phyloP scores from a whole-genome alignment of 2,113 vertebrate genomes.

The Fulica atra region DNA sequence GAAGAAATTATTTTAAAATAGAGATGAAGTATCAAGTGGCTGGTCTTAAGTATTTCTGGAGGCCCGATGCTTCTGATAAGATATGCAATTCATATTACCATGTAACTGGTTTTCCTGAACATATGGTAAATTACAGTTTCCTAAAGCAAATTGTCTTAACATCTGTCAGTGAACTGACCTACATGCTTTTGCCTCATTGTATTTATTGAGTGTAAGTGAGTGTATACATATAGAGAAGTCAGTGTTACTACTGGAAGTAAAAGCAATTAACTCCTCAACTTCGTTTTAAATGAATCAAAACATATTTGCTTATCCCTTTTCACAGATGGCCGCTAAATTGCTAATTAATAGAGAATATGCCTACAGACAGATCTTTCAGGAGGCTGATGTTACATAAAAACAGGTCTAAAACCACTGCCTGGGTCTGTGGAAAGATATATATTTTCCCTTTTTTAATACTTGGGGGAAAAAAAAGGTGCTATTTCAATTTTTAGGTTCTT shows the following conservation, averaged over 20 bases:
- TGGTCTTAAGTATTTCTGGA: not conserved
- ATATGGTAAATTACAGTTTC: not conserved
- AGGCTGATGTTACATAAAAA: not conserved
- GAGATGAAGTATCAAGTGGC: not conserved
- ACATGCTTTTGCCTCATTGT: not conserved
- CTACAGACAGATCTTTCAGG: not conserved
- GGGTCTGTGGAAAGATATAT: not conserved
- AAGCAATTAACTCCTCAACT: conserved; percentile 8
- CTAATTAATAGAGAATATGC: conserved; percentile 13
- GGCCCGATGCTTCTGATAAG: not conserved
- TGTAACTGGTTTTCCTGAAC: not conserved
- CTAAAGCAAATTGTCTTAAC: not conserved
- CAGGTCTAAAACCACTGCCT: not conserved
- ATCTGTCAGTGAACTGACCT: conserved; percentile 4
- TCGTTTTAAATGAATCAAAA: conserved; percentile 22
- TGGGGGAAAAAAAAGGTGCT: not conserved
- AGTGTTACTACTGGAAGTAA: not conserved
- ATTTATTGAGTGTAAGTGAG: not conserved
- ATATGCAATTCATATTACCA: not conserved
- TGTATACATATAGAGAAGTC: not conserved
- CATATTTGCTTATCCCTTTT: conserved; percentile 18
- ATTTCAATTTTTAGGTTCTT: conserved; percentile 4
- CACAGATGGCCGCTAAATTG: conserved; percentile 11
- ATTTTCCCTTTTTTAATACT: conserved; percentile 32
- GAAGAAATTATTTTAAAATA: not conserved